A percentile compares a stretch with the other conserved stretches of the same genome.
Evolutionary conservation across 2,113 vertebrate species (phyloP).

Genomic region (Salvelinus fontinalis): DNA sequence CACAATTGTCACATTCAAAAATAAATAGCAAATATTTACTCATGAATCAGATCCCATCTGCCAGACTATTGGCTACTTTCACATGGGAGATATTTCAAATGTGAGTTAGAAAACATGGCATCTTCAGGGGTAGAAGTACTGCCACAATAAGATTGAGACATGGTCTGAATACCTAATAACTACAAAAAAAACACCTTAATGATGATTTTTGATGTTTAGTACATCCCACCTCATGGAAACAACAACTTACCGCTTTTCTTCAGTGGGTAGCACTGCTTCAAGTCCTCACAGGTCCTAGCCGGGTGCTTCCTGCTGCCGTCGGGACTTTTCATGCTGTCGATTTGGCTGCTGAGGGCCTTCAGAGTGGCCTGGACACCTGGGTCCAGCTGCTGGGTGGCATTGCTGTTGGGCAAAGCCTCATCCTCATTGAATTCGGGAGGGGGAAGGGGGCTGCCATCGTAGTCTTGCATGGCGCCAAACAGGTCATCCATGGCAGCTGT

Average conservation of each 20-base stretch:
- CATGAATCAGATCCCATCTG: too few species aligned
- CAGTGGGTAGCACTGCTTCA: slow-evolving; percentile 88
- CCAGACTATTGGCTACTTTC: too few species aligned
- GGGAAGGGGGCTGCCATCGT: slow-evolving; percentile 79
- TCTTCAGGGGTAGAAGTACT: too few species aligned
- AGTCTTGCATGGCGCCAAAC: slow-evolving; percentile 84
- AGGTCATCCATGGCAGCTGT: slow-evolving; percentile 89
- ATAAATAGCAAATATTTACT: background rate
- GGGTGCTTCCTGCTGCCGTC: slow-evolving; percentile 93
- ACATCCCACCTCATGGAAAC: background rate
- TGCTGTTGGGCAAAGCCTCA: slow-evolving; percentile 88
- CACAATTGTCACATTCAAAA: too few species aligned
- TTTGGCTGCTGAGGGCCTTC: slow-evolving; percentile 96
- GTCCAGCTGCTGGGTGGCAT: slow-evolving; percentile 79
- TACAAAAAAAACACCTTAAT: too few species aligned
- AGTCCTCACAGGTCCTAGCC: slow-evolving; percentile 92
- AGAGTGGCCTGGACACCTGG: slow-evolving; percentile 91
- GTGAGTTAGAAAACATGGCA: too few species aligned
- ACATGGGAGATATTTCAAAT: too few species aligned
- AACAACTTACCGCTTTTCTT: slow-evolving; percentile 88
- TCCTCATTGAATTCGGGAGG: slow-evolving; percentile 93
- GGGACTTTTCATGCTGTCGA: slow-evolving; percentile 94
- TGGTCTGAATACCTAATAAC: too few species aligned
- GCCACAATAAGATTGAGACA: too few species aligned
- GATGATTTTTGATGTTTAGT: too few species aligned